phyloP scores from a whole-genome alignment of 2,888 invertebrate species.

The Petrolisthes manimaculis region DNA sequence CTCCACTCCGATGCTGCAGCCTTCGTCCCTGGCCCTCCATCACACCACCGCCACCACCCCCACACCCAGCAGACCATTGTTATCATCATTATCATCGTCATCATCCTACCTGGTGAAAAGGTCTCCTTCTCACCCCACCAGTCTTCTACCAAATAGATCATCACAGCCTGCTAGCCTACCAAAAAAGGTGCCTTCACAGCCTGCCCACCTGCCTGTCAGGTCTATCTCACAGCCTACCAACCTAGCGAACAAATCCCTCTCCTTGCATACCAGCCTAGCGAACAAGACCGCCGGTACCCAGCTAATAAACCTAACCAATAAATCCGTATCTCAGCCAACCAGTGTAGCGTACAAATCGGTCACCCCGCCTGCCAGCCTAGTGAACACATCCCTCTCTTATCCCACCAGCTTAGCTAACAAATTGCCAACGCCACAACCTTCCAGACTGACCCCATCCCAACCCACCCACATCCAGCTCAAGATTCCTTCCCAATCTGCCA shows the following conservation, averaged over 20 bases:
- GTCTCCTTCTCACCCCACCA: background rate
- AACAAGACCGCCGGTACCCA: background rate
- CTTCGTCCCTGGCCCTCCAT: too few species aligned
- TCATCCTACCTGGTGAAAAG: too few species aligned
- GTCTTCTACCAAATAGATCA: background rate
- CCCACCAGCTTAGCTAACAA: background rate
- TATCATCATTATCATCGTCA: too few species aligned
- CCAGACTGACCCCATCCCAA: background rate
- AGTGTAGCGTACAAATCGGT: background rate
- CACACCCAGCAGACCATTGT: too few species aligned
- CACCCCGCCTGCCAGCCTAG: background rate
- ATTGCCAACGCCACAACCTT: background rate
- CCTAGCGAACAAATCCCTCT: background rate
- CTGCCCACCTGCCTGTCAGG: background rate
- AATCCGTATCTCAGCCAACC: background rate
- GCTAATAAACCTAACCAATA: too few species aligned
- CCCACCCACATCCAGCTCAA: background rate
- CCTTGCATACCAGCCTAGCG: background rate
- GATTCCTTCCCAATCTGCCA: too few species aligned
- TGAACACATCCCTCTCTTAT: background rate
- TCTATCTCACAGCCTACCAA: background rate
- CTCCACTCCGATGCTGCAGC: too few species aligned
- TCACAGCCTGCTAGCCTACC: conserved; percentile 5
- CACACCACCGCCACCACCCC: too few species aligned
- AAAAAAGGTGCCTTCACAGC: background rate